A percentile compares a stretch with the other conserved stretches of the same genome.
Evolutionary conservation across 2,113 vertebrate genomes (phyloP).

Genomic region (Scortum barcoo): DNA sequence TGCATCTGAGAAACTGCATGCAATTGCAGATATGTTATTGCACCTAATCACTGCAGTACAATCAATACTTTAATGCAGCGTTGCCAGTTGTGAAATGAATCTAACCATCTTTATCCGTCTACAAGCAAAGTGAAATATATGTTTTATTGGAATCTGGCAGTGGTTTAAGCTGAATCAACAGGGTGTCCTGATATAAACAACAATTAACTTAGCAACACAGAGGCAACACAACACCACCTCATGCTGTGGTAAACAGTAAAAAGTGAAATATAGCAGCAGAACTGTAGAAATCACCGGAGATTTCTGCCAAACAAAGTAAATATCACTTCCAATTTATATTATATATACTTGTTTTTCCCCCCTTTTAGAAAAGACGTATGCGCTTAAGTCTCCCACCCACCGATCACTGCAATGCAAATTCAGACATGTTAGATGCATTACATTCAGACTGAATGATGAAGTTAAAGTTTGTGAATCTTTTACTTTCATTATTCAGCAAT

Average conservation of each 20-base stretch:
- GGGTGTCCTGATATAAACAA: neutral
- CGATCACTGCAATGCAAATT: neutral
- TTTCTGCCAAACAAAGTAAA: slow-evolving; percentile 1
- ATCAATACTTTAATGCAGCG: neutral
- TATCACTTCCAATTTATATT: neutral
- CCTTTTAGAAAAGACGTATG: neutral
- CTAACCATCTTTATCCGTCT: neutral
- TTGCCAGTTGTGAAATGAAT: neutral
- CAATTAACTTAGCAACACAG: neutral
- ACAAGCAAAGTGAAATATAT: neutral
- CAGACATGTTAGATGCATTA: neutral
- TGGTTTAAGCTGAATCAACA: neutral
- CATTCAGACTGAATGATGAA: neutral
- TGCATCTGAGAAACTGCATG: neutral
- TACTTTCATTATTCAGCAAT: too few species aligned
- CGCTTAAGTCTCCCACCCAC: too few species aligned
- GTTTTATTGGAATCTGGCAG: neutral
- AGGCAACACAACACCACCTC: neutral
- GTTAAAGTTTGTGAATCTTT: too few species aligned
- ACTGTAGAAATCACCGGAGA: neutral
- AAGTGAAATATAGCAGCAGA: neutral
- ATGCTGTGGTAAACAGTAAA: neutral
- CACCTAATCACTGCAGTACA: neutral
- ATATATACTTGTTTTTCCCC: neutral
- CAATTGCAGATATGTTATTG: neutral